Evolutionary conservation across 2,888 invertebrate genomes (phyloP).

Genomic region (Drosophila prolongata): DNA sequence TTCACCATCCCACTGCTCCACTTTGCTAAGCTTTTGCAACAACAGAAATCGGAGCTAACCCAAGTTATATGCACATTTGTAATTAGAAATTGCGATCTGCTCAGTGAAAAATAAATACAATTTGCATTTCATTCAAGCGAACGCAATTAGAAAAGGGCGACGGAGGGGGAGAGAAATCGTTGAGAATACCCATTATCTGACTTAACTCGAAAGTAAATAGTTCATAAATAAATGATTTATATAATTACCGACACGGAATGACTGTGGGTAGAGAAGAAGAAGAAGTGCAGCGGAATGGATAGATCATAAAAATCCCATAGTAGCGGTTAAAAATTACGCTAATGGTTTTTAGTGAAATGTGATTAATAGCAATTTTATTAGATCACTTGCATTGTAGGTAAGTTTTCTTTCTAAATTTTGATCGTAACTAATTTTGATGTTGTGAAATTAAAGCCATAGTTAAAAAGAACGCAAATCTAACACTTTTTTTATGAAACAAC

Average conservation of each 20-base stretch:
- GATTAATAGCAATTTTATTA: background rate
- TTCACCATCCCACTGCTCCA: background rate
- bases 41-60: constrained; percentile 22
- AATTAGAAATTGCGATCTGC: constrained; percentile 19
- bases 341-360: background rate
- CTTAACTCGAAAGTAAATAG: constrained; percentile 61
- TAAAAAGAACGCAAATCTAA: too few relatives aligned
- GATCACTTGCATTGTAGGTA: too few relatives aligned
- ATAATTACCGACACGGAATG: constrained; percentile 56
- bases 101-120: constrained; percentile 20
- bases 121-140: constrained; percentile 28
- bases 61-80: constrained; percentile 9
- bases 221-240: constrained; percentile 68
- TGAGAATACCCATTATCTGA: constrained; percentile 33
- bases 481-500: too few relatives aligned
- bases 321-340: background rate
- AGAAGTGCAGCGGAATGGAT: constrained; percentile 11
- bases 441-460: too few relatives aligned
- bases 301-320: constrained; percentile 6
- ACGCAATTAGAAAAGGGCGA: constrained; percentile 5
- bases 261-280: constrained; percentile 6
- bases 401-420: too few relatives aligned
- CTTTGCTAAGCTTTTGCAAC: constrained; percentile 2
- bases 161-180: constrained; percentile 7
- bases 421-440: too few relatives aligned